phyloP scores from a whole-genome alignment of 2,888 invertebrate genomes.

The Sinohyriopsis cumingii region DNA sequence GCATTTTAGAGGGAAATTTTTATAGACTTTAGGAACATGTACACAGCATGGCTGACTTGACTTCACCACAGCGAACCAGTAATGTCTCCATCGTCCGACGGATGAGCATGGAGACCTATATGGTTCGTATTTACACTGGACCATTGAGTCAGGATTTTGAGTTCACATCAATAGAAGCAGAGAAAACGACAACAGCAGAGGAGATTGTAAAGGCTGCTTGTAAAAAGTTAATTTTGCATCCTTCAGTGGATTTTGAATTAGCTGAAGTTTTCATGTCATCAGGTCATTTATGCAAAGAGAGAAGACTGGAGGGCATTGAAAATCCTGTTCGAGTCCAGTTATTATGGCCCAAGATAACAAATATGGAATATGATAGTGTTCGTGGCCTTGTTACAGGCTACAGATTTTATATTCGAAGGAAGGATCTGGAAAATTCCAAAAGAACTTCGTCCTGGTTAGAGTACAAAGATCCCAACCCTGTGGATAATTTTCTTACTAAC shows the following conservation, averaged over 20 bases:
- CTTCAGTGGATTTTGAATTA: constrained; percentile 61
- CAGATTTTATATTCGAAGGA: constrained; percentile 90
- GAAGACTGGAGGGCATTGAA: constrained; percentile 83
- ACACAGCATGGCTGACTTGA: no score
- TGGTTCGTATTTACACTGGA: constrained; percentile 66
- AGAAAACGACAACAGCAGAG: constrained; percentile 73
- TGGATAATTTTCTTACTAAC: constrained; percentile 91
- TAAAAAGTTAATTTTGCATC: constrained; percentile 50
- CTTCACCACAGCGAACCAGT: constrained; percentile 3
- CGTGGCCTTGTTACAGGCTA: constrained; percentile 59
- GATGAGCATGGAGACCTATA: constrained; percentile 65
- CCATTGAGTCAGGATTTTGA: constrained; percentile 56
- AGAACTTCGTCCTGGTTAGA: constrained; percentile 80
- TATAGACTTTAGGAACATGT: no score
- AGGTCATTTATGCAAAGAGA: constrained; percentile 93
- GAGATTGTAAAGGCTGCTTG: constrained; percentile 74
- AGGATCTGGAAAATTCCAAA: constrained; percentile 76
- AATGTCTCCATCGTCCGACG: constrained; percentile 47
- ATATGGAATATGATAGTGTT: constrained; percentile 41
- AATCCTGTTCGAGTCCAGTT: constrained; percentile 74
- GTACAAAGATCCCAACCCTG: constrained; percentile 73
- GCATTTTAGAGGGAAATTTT: no score
- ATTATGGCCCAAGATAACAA: constrained; percentile 72
- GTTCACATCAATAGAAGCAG: constrained; percentile 62
- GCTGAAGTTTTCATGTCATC: constrained; percentile 86